Evolutionary conservation across 2,113 vertebrate genomes (phyloP).

Genomic region (Nannospalax galili): DNA sequence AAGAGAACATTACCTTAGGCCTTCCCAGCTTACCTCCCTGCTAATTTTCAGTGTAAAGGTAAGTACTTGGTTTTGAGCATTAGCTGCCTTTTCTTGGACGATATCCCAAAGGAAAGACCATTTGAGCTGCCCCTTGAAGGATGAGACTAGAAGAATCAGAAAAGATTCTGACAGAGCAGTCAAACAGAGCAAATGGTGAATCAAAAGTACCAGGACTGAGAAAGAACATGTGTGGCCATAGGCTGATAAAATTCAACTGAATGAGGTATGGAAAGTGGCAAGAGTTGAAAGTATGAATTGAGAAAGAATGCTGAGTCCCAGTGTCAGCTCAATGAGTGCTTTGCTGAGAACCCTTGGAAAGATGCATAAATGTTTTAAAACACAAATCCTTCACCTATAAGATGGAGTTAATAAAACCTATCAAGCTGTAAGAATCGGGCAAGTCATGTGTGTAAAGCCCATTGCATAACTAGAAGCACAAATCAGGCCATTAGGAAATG

Average conservation of each 20-base stretch:
- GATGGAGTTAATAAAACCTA: background rate
- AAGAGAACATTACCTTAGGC: background rate
- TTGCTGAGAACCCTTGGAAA: background rate
- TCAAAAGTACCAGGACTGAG: background rate
- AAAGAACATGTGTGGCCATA: background rate
- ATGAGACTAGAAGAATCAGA: background rate
- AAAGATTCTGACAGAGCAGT: no score
- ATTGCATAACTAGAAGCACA: background rate
- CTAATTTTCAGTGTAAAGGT: background rate
- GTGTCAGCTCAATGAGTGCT: background rate
- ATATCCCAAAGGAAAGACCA: background rate
- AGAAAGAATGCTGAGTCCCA: background rate
- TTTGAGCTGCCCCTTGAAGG: background rate
- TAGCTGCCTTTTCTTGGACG: background rate
- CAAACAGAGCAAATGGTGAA: background rate
- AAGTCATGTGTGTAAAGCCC: background rate
- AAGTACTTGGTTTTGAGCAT: background rate
- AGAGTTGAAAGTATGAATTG: background rate
- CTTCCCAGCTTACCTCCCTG: background rate
- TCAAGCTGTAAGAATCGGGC: background rate
- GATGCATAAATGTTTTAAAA: background rate
- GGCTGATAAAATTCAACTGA: background rate
- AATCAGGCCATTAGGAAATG: constrained; percentile 40
- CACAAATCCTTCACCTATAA: background rate
- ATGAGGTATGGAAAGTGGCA: background rate